phyloP scores from a whole-genome alignment of 92 coral and sea anemone species.

The Isaurus tuberculatus region DNA sequence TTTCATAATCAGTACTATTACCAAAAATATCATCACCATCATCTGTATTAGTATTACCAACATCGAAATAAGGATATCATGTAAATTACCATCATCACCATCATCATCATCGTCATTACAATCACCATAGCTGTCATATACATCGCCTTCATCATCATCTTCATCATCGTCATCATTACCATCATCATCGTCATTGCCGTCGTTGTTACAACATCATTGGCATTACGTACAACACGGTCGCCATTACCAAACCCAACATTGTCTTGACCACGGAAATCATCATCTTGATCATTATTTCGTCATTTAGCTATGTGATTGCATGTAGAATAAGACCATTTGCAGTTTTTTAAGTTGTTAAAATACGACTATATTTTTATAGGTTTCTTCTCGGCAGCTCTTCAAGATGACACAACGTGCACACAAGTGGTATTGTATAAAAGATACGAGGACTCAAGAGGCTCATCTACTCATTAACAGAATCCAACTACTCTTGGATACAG shows the following conservation, averaged over 20 bases:
- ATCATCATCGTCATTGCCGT: neutral
- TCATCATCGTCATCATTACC: neutral
- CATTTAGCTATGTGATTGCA: neutral
- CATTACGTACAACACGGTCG: neutral
- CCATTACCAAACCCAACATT: neutral
- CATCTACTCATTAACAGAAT: too few relatives aligned
- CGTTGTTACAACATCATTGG: neutral
- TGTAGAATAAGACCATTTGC: neutral
- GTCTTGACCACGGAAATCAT: too few relatives aligned
- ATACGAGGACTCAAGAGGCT: too few relatives aligned
- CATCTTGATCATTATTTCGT: neutral
- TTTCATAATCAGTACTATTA: too few relatives aligned
- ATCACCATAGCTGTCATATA: too few relatives aligned
- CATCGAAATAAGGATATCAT: too few relatives aligned
- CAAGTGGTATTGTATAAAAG: too few relatives aligned
- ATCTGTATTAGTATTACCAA: neutral
- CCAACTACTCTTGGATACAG: too few relatives aligned
- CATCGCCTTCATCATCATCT: neutral
- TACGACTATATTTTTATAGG: neutral
- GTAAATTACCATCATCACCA: neutral
- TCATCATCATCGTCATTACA: neutral
- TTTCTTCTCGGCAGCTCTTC: slow-evolving; percentile 34
- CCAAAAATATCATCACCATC: neutral
- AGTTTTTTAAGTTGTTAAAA: neutral
- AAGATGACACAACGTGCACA: slow-evolving; percentile 1